phyloP scores from a whole-genome alignment of 1,140 invertebrate species.

The Calliopsis andreniformis region DNA sequence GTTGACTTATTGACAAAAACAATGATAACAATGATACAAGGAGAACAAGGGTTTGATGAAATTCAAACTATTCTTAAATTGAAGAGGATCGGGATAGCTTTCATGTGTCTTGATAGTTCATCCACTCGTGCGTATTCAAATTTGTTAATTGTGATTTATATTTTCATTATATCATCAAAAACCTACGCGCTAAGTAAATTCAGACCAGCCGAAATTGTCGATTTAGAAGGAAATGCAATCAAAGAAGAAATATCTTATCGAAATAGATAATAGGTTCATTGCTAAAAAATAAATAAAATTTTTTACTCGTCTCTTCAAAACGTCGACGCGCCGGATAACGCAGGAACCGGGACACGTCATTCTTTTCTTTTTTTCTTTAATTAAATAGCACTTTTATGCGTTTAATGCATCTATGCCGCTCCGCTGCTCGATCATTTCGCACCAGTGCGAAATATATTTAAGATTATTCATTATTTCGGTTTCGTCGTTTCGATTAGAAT shows the following conservation, averaged over 20 bases:
- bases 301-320: slow-evolving; percentile 61
- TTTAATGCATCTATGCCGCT: slow-evolving; percentile 55
- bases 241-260: slow-evolving; percentile 71
- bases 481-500: slow-evolving; percentile 52
- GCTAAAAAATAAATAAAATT: slow-evolving; percentile 78
- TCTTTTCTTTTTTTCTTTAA: slow-evolving; percentile 34
- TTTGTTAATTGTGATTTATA: slow-evolving; percentile 68
- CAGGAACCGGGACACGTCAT: slow-evolving; percentile 39
- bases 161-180: slow-evolving; percentile 71
- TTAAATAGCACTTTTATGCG: slow-evolving; percentile 73
- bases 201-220: slow-evolving; percentile 80
- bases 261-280: slow-evolving; percentile 71
- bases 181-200: slow-evolving; percentile 79
- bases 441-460: slow-evolving; percentile 76
- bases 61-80: slow-evolving; percentile 50
- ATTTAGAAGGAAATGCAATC: slow-evolving; percentile 70
- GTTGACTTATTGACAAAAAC: slow-evolving; percentile 13
- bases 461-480: slow-evolving; percentile 49
- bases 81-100: slow-evolving; percentile 48
- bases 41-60: slow-evolving; percentile 3
- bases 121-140: slow-evolving; percentile 54
- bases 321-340: slow-evolving; percentile 54
- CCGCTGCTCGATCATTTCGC: slow-evolving; percentile 68
- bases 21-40: slow-evolving; percentile 44
- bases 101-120: slow-evolving; percentile 40